Conservation (phyloP, 2,113 vertebrate genomes). For the Bufo bufo region DNA sequence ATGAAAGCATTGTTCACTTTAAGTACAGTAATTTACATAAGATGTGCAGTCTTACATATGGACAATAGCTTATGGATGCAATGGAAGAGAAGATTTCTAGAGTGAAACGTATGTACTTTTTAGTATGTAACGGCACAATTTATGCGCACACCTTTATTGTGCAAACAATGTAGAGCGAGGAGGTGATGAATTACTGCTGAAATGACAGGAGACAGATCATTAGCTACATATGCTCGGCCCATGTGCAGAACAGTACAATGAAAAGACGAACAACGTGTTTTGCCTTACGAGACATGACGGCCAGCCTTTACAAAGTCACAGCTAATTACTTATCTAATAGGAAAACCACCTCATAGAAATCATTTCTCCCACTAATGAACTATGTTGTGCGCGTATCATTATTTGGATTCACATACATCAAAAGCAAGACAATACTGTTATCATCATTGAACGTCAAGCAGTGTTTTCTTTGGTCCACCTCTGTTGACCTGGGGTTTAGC, state of each 20-base stretch:
- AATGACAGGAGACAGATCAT: conserved; percentile 53
- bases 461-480: no score
- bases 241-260: conserved; percentile 30
- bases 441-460: background rate
- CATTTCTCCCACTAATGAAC: background rate
- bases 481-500: no score
- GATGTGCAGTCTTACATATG: background rate
- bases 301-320: conserved; percentile 38
- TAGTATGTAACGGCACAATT: conserved; percentile 8
- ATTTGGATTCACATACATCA: background rate
- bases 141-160: conserved; percentile 44
- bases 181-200: conserved; percentile 37
- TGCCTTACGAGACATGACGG: conserved; percentile 35
- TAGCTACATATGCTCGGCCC: conserved; percentile 42
- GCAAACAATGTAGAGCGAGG: conserved; percentile 36
- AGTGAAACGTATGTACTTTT: conserved; percentile 39
- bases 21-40: conserved; percentile 11
- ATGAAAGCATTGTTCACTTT: background rate
- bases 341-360: conserved; percentile 27
- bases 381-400: background rate
- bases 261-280: conserved; percentile 37
- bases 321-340: conserved; percentile 43
- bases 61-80: conserved; percentile 5
- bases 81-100: conserved; percentile 5
- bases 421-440: background rate